phyloP scores from a whole-genome alignment of 2,888 invertebrate species.

The Timema cristinae region DNA sequence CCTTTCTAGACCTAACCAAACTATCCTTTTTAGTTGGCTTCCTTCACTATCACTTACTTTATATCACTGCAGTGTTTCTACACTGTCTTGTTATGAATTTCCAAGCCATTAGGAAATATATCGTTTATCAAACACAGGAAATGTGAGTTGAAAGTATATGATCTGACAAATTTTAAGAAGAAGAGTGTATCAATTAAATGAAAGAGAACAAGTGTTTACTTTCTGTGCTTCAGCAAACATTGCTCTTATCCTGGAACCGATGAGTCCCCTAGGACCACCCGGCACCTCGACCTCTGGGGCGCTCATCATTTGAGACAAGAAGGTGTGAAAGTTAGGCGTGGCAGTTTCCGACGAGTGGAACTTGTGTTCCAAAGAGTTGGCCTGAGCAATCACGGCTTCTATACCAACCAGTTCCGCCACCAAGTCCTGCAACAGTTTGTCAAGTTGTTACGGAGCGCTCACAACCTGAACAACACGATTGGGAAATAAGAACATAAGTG shows the following conservation, averaged over 20 bases:
- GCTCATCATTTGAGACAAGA: conserved; percentile 51
- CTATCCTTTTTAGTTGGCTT: too few species aligned
- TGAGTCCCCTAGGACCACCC: conserved; percentile 52
- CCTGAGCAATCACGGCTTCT: conserved; percentile 52
- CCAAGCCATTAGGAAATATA: neutral
- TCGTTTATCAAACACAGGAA: neutral
- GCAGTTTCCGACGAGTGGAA: conserved; percentile 42
- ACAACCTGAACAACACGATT: too few species aligned
- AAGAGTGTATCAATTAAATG: too few species aligned
- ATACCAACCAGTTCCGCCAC: conserved; percentile 49
- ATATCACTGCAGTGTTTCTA: too few species aligned
- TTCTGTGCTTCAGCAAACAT: conserved; percentile 59
- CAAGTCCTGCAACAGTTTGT: conserved; percentile 40
- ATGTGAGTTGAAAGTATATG: too few species aligned
- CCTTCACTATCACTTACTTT: too few species aligned
- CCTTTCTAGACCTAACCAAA: too few species aligned
- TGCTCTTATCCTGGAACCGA: conserved; percentile 52
- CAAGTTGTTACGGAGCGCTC: too few species aligned
- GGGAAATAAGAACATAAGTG: too few species aligned
- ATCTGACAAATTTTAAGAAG: neutral
- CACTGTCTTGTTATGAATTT: neutral
- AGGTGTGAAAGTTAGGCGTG: conserved; percentile 42
- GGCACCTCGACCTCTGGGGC: conserved; percentile 58
- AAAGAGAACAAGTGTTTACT: conserved; percentile 38
- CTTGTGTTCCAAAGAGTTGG: conserved; percentile 54